Base-by-base conservation (phyloP, 1,140 invertebrate species). In the Melanaphis sacchari region DNA sequence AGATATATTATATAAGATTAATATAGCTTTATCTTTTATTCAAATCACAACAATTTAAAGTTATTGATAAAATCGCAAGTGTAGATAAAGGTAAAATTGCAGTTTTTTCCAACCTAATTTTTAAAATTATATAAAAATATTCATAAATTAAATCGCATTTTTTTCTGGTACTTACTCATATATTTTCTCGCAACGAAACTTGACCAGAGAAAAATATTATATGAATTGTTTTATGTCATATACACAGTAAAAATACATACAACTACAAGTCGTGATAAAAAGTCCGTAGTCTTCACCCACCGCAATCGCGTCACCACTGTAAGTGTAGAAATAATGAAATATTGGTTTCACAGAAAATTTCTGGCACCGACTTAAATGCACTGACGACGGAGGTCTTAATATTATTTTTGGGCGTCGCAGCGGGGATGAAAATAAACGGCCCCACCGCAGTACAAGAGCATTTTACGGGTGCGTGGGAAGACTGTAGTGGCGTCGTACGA, bases 351-450 rank as follows among this genome's bases (percentile, higher is more conserved):
- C 59, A 0, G 15, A n/a, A 76, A 76, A 76, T 76, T n/a, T 76
- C 59, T 76, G 59, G 59, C 59, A 76, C 59, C 59, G 59, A n/a
- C 59, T 76, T n/a, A n/a, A 76, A 76, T n/a, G 59, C 59, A 76
- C 31, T 76, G n/a, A n/a, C 59, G 59, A 18, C n/a, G 59, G 59
- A 76, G 31, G 31, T 76, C 59, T 5, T 76, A 76, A 76, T 76
- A 76, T n/a, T 76, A 76, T 76, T 36, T 76, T 76, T 18, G 59
- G 59, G 31, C 59, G 59, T 76, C 59, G 15, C 31, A 18, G 59
- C 31, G 31, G 36, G n/a, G 36, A 81, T 38, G 76, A 38, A 82
- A 82, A 76, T n/a, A 38, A 82, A 18, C 76, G 76, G 76, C 38
- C 4, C 18, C 36, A 36, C n/a, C 21, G 81, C 81, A 2, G 22